A percentile compares a stretch with the other conserved stretches of the same genome.
Conservation (phyloP, 2,888 invertebrate species). For the Meiosimyza decipiens region DNA sequence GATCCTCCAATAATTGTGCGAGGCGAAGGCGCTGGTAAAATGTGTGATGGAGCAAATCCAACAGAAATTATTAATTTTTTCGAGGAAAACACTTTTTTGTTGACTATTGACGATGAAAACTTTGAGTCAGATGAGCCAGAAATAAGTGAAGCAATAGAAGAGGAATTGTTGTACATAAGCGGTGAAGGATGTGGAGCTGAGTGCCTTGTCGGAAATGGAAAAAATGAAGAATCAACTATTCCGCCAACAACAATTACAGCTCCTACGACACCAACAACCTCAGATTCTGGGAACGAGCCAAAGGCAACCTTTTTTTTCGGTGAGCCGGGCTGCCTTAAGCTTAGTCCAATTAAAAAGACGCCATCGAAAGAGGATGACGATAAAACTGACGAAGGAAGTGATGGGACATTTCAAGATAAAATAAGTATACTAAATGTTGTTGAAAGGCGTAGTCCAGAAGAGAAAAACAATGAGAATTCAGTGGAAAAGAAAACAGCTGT, state of each 20-base stretch:
- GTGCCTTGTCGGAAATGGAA: slow-evolving; percentile 78
- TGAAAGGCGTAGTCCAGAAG: neutral
- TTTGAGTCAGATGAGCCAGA: slow-evolving; percentile 23
- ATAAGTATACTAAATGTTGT: neutral
- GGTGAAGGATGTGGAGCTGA: slow-evolving; percentile 76
- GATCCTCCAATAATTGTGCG: slow-evolving; percentile 78
- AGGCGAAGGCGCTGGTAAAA: slow-evolving; percentile 77
- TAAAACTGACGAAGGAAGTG: slow-evolving; percentile 1
- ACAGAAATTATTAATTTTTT: slow-evolving; percentile 48
- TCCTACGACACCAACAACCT: slow-evolving; percentile 33
- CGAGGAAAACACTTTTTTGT: neutral
- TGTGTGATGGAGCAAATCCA: slow-evolving; percentile 69
- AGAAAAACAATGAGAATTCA: slow-evolving; percentile 5
- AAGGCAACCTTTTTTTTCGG: slow-evolving; percentile 68
- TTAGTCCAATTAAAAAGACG: slow-evolving; percentile 59
- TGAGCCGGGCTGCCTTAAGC: slow-evolving; percentile 66
- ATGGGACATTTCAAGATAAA: neutral
- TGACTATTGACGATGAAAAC: slow-evolving; percentile 17
- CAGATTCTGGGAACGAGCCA: slow-evolving; percentile 54
- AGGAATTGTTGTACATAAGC: slow-evolving; percentile 75
- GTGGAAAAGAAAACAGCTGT: neutral
- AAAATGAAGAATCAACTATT: slow-evolving; percentile 47
- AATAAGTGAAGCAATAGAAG: slow-evolving; percentile 79
- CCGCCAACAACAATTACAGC: slow-evolving; percentile 68
- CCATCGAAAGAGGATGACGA: slow-evolving; percentile 14